Evolutionary conservation across 2,888 invertebrate genomes (phyloP).

Genomic region (Dione juno): DNA sequence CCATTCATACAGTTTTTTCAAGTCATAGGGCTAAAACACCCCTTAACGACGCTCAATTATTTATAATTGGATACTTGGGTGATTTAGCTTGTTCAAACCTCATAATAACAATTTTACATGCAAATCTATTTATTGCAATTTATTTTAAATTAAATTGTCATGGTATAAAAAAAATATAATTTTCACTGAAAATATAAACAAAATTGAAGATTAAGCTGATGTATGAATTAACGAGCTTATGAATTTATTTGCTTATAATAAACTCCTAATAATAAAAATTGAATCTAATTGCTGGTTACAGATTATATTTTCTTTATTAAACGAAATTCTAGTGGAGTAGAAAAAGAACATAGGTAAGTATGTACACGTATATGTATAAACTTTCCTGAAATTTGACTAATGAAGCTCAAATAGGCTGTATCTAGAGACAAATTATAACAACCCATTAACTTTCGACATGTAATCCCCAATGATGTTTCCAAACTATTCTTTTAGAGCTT

Average conservation of each 20-base stretch:
- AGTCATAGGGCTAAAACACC: slow-evolving; percentile 63
- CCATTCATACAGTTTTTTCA: slow-evolving; percentile 70
- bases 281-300: too few relatives aligned
- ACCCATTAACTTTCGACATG: slow-evolving; percentile 64
- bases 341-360: background rate
- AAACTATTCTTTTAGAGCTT: slow-evolving; percentile 74
- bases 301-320: too few relatives aligned
- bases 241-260: too few relatives aligned
- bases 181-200: too few relatives aligned
- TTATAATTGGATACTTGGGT: slow-evolving; percentile 65
- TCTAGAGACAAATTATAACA: slow-evolving; percentile 72
- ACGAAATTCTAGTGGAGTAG: too few relatives aligned
- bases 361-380: background rate
- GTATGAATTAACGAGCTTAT: too few relatives aligned
- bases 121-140: slow-evolving; percentile 46
- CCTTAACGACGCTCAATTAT: slow-evolving; percentile 69
- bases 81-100: slow-evolving; percentile 53
- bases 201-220: too few relatives aligned
- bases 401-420: background rate
- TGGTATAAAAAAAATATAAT: too few relatives aligned
- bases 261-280: too few relatives aligned
- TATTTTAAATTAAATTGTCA: slow-evolving; percentile 30
- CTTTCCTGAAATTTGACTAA: background rate
- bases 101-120: slow-evolving; percentile 52
- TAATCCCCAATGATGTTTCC: slow-evolving; percentile 73